Evolutionary conservation across 2,888 invertebrate genomes (phyloP).

Genomic region (Caradrina kadenii): DNA sequence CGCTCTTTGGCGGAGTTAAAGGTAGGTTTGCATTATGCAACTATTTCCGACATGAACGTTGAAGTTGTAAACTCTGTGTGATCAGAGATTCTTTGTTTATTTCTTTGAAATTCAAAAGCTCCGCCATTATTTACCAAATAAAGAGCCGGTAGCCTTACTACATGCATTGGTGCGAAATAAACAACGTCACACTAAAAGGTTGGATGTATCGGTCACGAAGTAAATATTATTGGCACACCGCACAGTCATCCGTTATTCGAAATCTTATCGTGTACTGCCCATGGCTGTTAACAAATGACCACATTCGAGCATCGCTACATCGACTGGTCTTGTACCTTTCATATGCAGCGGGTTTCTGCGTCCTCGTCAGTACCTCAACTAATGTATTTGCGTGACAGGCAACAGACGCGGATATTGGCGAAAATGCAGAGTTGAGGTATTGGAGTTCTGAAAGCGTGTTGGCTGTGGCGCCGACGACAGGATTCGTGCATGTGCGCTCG

Average conservation of each 20-base stretch:
- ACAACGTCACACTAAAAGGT: too few relatives aligned
- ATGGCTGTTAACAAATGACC: too few relatives aligned
- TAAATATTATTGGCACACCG: too few relatives aligned
- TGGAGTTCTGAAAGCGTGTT: slow-evolving; percentile 83
- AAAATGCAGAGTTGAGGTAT: slow-evolving; percentile 86
- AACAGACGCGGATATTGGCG: slow-evolving; percentile 89
- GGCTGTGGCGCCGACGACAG: slow-evolving; percentile 90
- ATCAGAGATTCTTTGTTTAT: too few relatives aligned
- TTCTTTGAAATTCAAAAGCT: too few relatives aligned
- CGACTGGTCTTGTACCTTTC: not conserved
- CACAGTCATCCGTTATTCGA: too few relatives aligned
- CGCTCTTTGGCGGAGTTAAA: slow-evolving; percentile 81
- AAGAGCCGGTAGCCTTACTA: too few relatives aligned
- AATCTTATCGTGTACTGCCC: too few relatives aligned
- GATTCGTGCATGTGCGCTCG: slow-evolving; percentile 89
- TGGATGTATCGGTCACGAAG: too few relatives aligned
- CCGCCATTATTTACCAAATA: too few relatives aligned
- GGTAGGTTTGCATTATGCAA: slow-evolving; percentile 29
- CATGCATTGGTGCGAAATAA: too few relatives aligned
- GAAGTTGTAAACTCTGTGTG: slow-evolving; percentile 54
- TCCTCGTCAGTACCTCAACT: not conserved
- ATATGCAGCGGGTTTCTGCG: too few relatives aligned
- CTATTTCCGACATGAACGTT: slow-evolving; percentile 41
- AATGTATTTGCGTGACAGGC: slow-evolving; percentile 77
- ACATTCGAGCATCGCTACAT: not conserved